Base-by-base conservation (phyloP, 2,113 vertebrate genomes). In the Poecile atricapillus region DNA sequence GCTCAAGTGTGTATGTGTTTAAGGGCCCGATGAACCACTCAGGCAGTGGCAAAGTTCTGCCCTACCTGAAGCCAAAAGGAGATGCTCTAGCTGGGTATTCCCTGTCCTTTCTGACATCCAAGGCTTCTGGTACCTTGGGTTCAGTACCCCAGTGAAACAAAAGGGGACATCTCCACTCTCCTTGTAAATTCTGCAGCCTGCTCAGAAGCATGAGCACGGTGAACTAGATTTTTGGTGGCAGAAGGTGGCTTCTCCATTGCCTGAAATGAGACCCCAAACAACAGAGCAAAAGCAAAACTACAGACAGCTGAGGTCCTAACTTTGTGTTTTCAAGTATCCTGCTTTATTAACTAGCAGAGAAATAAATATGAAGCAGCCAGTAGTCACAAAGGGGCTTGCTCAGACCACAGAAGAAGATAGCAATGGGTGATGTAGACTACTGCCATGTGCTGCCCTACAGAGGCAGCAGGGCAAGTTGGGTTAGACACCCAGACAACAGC, bases 1-100 rank as follows among this genome's bases (percentile, higher is more conserved):
- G 11, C n/a, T 73, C 8, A 5, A 44, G 14, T 0, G 0, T 43
- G 4, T 17, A 3, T 21, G 19, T 14, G 53, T 27, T 39, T n/a
- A 68, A 46, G 44, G 47, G 9, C 3, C 10, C 5, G 15, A 6
- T 15, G 6, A 30, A 20, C 2, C 4, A 33, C 39, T 70, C 10
- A 30, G 22, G 35, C 14, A 44, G 33, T 60, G 49, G 35, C 23
- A 75, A 90, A 63, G 35, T 52, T 39, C 69, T 78, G 12, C 18
- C 15, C 25, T 41, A 5, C 12, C 39, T 58, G 39, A 65, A 63
- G 15, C 23, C 68, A 83, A 59, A 31, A 63, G 58, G 37, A 68
- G 25, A 22, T 55, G 46, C 3, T 41, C 11, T 46, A 59, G 7
- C 15, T 75, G 33, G 13, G 7, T 3, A 1, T 10, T 56, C 16